These are phyloP conservation scores for Cacatua alba DNA, from an alignment of 2,113 vertebrate genomes.

Conservation along the genomic window DNA sequence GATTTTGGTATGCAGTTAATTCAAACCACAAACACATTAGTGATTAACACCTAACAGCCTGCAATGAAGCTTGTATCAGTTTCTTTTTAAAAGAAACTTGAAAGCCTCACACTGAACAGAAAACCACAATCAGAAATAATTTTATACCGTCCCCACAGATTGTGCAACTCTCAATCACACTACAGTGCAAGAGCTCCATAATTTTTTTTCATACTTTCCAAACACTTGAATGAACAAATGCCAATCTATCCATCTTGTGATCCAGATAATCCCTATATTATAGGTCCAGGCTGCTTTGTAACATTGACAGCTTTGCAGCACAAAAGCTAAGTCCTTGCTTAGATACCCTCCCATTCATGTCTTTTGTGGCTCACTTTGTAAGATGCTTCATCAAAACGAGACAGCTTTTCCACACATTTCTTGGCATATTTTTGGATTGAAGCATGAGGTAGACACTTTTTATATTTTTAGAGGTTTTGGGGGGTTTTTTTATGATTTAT, in stretches of 20 bases:
- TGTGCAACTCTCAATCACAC: not conserved
- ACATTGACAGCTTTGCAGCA: not conserved
- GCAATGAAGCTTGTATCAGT: not conserved
- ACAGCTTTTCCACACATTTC: not conserved
- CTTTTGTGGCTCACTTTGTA: not conserved
- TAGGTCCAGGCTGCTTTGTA: not conserved
- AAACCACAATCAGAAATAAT: not conserved
- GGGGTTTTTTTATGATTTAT: not conserved
- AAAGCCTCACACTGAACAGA: not conserved
- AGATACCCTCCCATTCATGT: not conserved
- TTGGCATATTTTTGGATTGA: not conserved
- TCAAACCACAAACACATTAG: not conserved
- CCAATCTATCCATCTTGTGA: not conserved
- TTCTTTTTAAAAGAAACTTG: not conserved
- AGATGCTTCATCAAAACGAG: not conserved
- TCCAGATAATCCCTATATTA: not conserved
- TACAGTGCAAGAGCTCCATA: not conserved
- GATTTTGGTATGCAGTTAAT: not conserved
- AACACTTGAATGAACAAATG: not conserved
- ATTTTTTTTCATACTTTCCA: not conserved
- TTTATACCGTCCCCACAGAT: not conserved
- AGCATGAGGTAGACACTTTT: not conserved
- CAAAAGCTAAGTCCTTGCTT: not conserved
- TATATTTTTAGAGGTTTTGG: not conserved
- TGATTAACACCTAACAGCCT: not conserved